These are phyloP conservation scores for Chloroceryle amazona DNA, from an alignment of 2,797 vertebrate species.

Conservation along the genomic window DNA sequence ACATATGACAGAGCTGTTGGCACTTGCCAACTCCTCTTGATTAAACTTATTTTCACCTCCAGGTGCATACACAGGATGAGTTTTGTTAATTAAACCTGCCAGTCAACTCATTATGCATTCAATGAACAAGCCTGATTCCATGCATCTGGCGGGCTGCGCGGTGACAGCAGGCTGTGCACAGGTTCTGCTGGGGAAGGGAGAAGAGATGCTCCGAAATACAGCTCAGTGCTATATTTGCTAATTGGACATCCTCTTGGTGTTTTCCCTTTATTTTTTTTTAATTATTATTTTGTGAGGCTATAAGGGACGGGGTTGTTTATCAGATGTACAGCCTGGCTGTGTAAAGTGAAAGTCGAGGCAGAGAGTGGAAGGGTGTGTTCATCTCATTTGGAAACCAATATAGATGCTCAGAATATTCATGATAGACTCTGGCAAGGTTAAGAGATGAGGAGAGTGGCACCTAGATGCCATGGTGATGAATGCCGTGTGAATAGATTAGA, in stretches of 20 bases:
- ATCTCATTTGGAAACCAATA: conserved; percentile 14
- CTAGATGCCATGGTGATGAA: conserved; percentile 59
- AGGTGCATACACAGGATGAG: conserved; percentile 65
- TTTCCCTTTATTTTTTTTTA: background rate
- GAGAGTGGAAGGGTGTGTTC: background rate
- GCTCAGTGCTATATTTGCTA: conserved; percentile 29
- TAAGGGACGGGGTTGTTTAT: background rate
- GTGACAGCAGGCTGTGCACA: conserved; percentile 50
- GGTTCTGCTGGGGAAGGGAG: conserved; percentile 16
- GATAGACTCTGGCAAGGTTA: conserved; percentile 60
- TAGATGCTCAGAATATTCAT: conserved; percentile 58
- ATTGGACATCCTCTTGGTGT: background rate
- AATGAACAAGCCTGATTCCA: conserved; percentile 54
- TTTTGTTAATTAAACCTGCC: conserved; percentile 79
- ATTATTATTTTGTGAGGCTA: no score
- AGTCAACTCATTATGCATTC: conserved; percentile 72
- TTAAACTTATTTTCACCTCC: conserved; percentile 76
- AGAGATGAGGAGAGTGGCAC: conserved; percentile 56
- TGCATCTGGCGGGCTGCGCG: conserved; percentile 52
- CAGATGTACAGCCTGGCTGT: background rate
- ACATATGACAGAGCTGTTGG: conserved; percentile 46
- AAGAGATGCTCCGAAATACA: conserved; percentile 12
- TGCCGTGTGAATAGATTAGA: conserved; percentile 45
- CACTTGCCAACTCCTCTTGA: conserved; percentile 72
- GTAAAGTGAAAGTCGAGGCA: background rate